Base-by-base conservation (phyloP, 92 coral and sea anemone genomes). In the Plumapathes pennacea region DNA sequence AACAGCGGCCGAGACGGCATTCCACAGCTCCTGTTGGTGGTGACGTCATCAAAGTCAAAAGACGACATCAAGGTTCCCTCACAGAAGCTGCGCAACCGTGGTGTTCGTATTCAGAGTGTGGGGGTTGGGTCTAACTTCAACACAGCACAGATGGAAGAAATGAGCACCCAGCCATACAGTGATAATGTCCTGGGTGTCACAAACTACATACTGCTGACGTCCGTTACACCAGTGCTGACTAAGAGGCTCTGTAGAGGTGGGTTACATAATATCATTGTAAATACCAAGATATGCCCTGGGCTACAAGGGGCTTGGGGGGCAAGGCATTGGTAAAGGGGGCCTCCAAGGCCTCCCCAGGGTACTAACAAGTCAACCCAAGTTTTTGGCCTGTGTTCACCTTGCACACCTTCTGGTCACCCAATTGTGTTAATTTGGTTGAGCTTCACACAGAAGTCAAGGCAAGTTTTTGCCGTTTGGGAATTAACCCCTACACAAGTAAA, bases 1-100 rank as follows among this genome's bases (percentile, higher is more conserved):
- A 80, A 70, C 76, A 87, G 88, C 38, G 96, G 86, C 1, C 85
- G 96, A 10, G 74, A 72, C 56, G 87, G 75, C 30, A 82, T 80
- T 11, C 88, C 88, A 41, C 69, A 87, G 64, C 36, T 87, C 32
- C 96, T 87, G 1, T 64, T 84, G 25, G 78, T 87, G 50, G 62
- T 87, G 13, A 80, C 86, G 5, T 72, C 80, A 29, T 75, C 66
- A 2, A 10, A 55, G n/a, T 76, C 79, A 8, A 29, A 42, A 51
- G 96, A 87, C 53, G 77, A 77, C 29, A 76, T 82, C 5, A 61
- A 43, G 27, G 69, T 70, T 0, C 89, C 96, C 27, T 77, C 96
- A 12, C 56, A 81, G 21, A 79, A 67, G 10, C 62, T 87, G 74
- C 66, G 88, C 33, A 85, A 77, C 58, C 40, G 72, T 11, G 89